Base-by-base conservation (phyloP, 2,797 vertebrate genomes). In the Acanthurus leucopareius region DNA sequence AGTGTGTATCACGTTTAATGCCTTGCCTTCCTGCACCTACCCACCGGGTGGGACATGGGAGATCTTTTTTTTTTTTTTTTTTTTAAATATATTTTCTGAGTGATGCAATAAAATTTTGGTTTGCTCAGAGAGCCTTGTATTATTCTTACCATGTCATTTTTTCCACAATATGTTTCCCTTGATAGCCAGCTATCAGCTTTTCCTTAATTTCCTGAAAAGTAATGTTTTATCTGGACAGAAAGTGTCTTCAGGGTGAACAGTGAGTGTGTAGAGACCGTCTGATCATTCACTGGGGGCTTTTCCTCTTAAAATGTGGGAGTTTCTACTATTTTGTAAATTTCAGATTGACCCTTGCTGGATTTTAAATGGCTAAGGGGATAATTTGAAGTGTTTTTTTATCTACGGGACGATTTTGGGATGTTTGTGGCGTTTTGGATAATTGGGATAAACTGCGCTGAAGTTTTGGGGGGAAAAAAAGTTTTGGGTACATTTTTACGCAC, bases 401-500 rank as follows among this genome's bases (percentile, higher is more conserved):
- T 32, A 3, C 5, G 28, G 28, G 28, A 32, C 28, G 28, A 32
- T 32, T 4, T 32, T 32, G 28, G 4, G 28, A 32, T 32, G 28
- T 32, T 32, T 32, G 4, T 32, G 5, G 28, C 5, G 28, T 32
- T 32, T 32, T 32, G 28, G 28, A 32, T 4, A 32, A 32, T 32
- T 32, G 28, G 28, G 28, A 32, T 32, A 32, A 32, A 32, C 28
- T 32, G 28, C 28, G 28, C 28, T 5, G 47, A 14, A 6, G 44
- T 45, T 45, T 15, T 45, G 44, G 44, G 9, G 15, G 44, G 42
- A 13, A 15, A 45, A 6, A 6, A 14, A 19, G 47, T 16, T 16
- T 71, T 70, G n/a, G 38, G 75, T 78, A 40, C 76, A 52, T 60
- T 69, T 32, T 77, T 75, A 78, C 80, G 88, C 86, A 82, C 83